phyloP scores from a whole-genome alignment of 2,888 invertebrate genomes.

The Pseudanteris insignis region DNA sequence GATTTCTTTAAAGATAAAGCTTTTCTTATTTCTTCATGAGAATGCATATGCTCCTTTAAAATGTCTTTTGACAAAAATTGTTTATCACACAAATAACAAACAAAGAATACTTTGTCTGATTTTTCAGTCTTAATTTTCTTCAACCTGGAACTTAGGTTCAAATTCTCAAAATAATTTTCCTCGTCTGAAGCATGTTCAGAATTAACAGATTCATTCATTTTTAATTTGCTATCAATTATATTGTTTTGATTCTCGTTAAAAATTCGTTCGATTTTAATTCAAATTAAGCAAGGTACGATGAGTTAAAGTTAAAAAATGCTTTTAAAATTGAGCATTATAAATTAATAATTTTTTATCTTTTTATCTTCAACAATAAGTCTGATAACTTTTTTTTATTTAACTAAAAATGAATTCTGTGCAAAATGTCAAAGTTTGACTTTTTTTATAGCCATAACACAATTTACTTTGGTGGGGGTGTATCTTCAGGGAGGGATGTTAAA shows the following conservation, averaged over 20 bases:
- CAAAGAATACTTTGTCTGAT: conserved; percentile 56
- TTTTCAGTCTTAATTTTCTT: conserved; percentile 55
- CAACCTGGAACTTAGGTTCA: conserved; percentile 61
- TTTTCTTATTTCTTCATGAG: conserved; percentile 61
- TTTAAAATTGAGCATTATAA: too few relatives aligned
- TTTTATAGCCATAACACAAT: too few relatives aligned
- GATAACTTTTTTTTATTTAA: background rate
- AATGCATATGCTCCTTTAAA: conserved; percentile 63
- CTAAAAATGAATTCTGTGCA: too few relatives aligned
- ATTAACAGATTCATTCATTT: conserved; percentile 24
- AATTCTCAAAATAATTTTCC: conserved; percentile 63
- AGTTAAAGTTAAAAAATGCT: too few relatives aligned
- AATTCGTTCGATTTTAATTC: too few relatives aligned
- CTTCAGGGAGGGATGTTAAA: too few relatives aligned
- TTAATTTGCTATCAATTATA: conserved; percentile 51
- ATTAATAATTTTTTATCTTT: too few relatives aligned
- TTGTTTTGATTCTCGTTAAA: conserved; percentile 30
- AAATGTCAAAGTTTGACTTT: too few relatives aligned
- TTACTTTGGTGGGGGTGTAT: too few relatives aligned
- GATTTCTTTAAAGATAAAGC: conserved; percentile 52
- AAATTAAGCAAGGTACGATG: too few relatives aligned
- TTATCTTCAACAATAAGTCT: too few relatives aligned
- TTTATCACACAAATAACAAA: conserved; percentile 62
- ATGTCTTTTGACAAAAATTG: conserved; percentile 61
- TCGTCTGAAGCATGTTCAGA: conserved; percentile 54